Percentiles rank a stretch among this genome's conserved stretches.
These are phyloP conservation scores for Drosophila flavopinicola DNA, from an alignment of 2,888 invertebrate genomes.

Conservation along the genomic window DNA sequence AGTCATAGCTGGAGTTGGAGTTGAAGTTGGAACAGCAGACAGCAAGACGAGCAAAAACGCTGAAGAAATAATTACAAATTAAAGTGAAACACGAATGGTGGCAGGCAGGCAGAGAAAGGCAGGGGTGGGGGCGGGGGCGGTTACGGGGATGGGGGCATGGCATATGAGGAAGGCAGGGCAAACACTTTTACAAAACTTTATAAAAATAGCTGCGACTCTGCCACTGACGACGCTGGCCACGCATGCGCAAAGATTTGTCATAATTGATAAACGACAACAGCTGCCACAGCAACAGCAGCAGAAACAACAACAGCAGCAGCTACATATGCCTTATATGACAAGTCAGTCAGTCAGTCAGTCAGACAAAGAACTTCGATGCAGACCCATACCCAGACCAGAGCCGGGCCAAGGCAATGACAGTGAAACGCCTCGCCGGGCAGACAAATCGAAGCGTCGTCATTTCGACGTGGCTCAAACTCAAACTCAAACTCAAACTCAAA, in stretches of 20 bases:
- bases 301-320: constrained; percentile 10
- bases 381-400: constrained; percentile 15
- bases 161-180: constrained; percentile 13
- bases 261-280: constrained; percentile 82
- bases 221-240: too few species aligned
- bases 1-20: constrained; percentile 6
- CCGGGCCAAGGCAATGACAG: constrained; percentile 49
- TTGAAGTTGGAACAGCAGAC: constrained; percentile 13
- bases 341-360: constrained; percentile 36
- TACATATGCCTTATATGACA: constrained; percentile 59
- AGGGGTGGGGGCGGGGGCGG: neutral
- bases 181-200: constrained; percentile 51
- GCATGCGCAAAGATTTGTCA: constrained; percentile 84
- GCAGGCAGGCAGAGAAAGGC: constrained; percentile 16
- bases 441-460: constrained; percentile 62
- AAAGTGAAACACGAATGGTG: constrained; percentile 75
- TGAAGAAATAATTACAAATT: constrained; percentile 77
- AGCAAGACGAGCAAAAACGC: constrained; percentile 54
- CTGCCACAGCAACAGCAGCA: constrained; percentile 39
- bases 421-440: constrained; percentile 62
- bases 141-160: neutral
- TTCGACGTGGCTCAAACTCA: neutral
- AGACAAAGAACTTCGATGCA: constrained; percentile 38
- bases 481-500: too few species aligned
- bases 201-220: constrained; percentile 63